These are phyloP conservation scores for Podarcis raffonei DNA, from an alignment of 2,113 vertebrate species.

Conservation along the genomic window DNA sequence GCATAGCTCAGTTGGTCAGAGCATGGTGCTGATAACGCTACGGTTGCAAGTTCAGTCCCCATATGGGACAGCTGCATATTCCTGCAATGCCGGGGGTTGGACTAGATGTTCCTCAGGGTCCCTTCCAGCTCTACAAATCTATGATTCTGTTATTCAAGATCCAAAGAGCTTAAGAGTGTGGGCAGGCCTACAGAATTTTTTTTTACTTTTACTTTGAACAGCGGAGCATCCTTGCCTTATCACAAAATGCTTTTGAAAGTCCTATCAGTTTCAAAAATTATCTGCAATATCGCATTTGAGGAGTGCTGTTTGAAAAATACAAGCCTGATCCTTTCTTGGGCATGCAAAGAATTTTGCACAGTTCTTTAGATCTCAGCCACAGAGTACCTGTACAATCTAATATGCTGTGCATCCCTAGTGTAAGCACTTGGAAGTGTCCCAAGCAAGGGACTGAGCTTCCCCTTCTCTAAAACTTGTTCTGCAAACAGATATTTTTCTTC, in stretches of 20 bases:
- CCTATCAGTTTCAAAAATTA: neutral
- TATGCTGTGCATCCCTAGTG: neutral
- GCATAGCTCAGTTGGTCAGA: no score
- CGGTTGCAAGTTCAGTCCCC: no score
- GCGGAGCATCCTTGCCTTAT: rapidly evolving
- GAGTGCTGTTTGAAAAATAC: neutral
- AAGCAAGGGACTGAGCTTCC: neutral
- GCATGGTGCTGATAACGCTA: no score
- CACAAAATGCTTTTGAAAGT: neutral
- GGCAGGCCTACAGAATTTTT: neutral
- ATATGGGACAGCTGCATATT: no score
- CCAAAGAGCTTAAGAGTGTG: neutral
- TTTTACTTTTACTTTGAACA: neutral
- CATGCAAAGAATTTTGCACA: neutral
- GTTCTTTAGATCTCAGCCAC: neutral
- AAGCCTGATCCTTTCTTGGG: neutral
- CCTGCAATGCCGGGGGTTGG: no score
- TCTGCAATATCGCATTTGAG: neutral
- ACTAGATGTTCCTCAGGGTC: no score
- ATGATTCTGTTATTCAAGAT: no score
- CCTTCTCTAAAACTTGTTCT: neutral
- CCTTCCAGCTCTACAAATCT: no score
- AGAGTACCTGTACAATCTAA: neutral
- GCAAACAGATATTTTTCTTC: neutral
- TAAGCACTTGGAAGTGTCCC: neutral